Percentiles rank a stretch among this genome's conserved stretches.
Evolutionary conservation across 2,113 vertebrate species (phyloP).

Genomic region (Calidris pugnax): DNA sequence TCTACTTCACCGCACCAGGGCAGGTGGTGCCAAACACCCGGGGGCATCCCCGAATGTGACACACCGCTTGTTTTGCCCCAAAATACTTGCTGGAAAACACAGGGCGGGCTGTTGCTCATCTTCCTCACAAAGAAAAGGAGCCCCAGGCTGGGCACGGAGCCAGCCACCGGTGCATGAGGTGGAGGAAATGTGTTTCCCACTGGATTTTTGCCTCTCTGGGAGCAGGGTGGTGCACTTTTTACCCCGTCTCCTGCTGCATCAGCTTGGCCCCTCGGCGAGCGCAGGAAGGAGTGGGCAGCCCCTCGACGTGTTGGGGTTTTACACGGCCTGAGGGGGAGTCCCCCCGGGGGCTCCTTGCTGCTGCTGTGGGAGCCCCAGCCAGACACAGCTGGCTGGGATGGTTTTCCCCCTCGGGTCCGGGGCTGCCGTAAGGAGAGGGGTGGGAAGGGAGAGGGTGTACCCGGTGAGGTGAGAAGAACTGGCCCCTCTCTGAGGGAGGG

Average conservation of each 20-base stretch:
- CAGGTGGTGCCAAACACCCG: background rate
- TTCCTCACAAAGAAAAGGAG: background rate
- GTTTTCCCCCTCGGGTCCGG: background rate
- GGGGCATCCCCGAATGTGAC: background rate
- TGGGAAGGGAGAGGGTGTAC: background rate
- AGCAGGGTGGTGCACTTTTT: background rate
- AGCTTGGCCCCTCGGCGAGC: background rate
- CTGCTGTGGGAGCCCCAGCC: background rate
- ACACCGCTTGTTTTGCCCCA: background rate
- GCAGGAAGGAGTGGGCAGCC: background rate
- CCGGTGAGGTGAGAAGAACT: background rate
- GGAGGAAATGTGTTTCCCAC: background rate
- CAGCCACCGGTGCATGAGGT: rapidly evolving
- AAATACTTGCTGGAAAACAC: background rate
- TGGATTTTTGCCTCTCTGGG: background rate
- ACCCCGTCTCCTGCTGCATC: background rate
- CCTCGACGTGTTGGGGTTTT: background rate
- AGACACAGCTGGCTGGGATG: background rate
- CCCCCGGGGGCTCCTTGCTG: background rate
- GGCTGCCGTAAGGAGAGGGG: background rate
- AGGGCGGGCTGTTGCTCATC: background rate
- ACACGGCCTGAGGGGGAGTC: background rate
- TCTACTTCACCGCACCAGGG: background rate
- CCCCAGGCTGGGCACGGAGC: background rate
- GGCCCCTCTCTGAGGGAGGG: background rate